Conservation (phyloP, 2,888 invertebrate species). For the Pollenia amentaria region DNA sequence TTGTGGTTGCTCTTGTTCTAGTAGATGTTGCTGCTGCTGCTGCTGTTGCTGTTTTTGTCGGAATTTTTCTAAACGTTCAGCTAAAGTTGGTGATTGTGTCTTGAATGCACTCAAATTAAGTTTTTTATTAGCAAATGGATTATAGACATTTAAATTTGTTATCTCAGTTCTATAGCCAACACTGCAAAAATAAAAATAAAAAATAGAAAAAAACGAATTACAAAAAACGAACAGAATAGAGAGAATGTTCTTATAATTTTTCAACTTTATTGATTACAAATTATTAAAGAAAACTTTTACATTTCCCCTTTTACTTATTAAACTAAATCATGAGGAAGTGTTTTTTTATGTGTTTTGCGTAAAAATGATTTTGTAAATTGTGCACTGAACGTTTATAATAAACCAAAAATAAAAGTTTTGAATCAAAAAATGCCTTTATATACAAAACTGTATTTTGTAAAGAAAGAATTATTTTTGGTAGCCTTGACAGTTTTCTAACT, state of each 20-base stretch:
- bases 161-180: slow-evolving; percentile 52
- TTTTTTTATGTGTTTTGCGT: no score
- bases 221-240: background rate
- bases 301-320: background rate
- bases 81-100: slow-evolving; percentile 76
- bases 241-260: slow-evolving; percentile 9
- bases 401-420: no score
- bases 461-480: no score
- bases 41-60: slow-evolving; percentile 77
- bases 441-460: no score
- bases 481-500: no score
- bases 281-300: background rate
- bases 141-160: slow-evolving; percentile 50
- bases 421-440: no score
- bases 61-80: slow-evolving; percentile 81
- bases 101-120: slow-evolving; percentile 75
- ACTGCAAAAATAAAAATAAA: slow-evolving; percentile 40
- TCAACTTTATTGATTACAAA: slow-evolving; percentile 12
- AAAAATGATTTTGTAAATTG: no score
- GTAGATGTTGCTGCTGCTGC: slow-evolving; percentile 68
- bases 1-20: slow-evolving; percentile 67
- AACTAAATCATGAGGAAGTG: background rate
- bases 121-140: slow-evolving; percentile 53
- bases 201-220: slow-evolving; percentile 14
- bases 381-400: no score